Evolutionary conservation across 2,797 vertebrate genomes (phyloP).

Genomic region (Craterocephalus amniculus): DNA sequence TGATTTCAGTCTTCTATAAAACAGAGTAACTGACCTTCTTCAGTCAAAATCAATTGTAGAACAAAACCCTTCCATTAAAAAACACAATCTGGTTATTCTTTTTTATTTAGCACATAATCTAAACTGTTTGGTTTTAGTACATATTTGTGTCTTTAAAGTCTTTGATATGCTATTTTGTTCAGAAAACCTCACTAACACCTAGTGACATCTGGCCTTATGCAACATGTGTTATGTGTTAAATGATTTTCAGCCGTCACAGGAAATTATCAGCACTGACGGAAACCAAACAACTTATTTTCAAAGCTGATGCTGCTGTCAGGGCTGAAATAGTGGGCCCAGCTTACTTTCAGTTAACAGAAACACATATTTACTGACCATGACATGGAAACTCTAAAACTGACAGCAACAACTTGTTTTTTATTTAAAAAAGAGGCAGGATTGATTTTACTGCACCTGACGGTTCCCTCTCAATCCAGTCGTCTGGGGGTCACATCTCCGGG

Average conservation of each 20-base stretch:
- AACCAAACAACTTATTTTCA: background rate
- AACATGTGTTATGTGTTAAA: too few relatives aligned
- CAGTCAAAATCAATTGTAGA: background rate
- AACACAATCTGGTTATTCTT: background rate
- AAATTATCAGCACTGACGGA: background rate
- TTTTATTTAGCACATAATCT: background rate
- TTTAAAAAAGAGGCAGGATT: too few relatives aligned
- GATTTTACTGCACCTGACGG: background rate
- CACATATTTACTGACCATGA: background rate
- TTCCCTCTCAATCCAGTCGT: background rate
- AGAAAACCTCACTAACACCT: too few relatives aligned
- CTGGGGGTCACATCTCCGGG: background rate
- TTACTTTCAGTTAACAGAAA: background rate
- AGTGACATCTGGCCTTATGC: too few relatives aligned
- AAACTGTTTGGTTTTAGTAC: background rate
- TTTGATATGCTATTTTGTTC: too few relatives aligned
- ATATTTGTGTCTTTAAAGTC: too few relatives aligned
- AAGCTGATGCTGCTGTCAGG: background rate
- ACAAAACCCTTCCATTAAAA: background rate
- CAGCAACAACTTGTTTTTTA: background rate
- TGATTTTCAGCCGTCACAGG: too few relatives aligned
- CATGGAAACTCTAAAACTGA: background rate
- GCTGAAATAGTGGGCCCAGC: background rate
- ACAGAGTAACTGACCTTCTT: conserved; percentile 2
- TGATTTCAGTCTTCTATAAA: background rate